Conservation (phyloP, 2,888 invertebrate genomes). For the Chironomus tentans region DNA sequence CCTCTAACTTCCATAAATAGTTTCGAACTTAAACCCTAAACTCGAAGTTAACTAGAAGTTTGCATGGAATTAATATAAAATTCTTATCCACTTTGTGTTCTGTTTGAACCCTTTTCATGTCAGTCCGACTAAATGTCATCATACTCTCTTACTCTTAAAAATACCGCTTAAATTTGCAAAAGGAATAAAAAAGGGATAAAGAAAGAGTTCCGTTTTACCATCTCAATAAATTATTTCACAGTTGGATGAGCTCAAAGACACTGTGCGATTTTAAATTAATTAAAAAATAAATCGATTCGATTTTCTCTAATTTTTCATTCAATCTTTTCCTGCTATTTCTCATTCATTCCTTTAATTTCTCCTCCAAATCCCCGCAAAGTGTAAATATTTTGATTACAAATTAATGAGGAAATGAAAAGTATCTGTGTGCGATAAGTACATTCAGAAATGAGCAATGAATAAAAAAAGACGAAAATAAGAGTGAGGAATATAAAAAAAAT, state of each 20-base stretch:
- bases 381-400: slow-evolving; percentile 25
- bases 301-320: background rate
- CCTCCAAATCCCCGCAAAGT: background rate
- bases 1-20: no score
- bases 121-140: no score
- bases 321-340: background rate
- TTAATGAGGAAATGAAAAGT: slow-evolving; percentile 7
- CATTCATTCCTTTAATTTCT: background rate
- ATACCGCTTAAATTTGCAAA: background rate
- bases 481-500: background rate
- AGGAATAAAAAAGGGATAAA: background rate
- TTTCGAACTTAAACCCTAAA: no score
- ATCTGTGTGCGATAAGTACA: background rate
- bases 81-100: no score
- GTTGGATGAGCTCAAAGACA: background rate
- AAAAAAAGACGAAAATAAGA: background rate
- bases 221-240: slow-evolving; percentile 5
- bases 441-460: no score
- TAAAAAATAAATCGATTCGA: slow-evolving; percentile 1
- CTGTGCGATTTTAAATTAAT: slow-evolving; percentile 23
- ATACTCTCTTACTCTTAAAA: no score
- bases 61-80: no score
- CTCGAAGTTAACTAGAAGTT: no score
- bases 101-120: no score
- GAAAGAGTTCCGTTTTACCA: background rate